phyloP scores from a whole-genome alignment of 1,140 invertebrate genomes.

The Apocrypta bakeri region DNA sequence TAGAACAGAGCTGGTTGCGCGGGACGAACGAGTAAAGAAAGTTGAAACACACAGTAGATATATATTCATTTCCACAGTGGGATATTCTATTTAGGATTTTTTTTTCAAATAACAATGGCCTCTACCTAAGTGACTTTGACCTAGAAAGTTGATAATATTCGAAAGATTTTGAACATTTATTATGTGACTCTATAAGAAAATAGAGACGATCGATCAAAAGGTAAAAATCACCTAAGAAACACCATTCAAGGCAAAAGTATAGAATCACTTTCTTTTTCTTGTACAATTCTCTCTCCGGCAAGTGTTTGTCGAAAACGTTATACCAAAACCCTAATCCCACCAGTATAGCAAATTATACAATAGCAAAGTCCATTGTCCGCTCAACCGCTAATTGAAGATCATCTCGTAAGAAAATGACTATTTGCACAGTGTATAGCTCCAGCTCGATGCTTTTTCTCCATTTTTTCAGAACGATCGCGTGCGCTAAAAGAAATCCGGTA shows the following conservation, averaged over 20 bases:
- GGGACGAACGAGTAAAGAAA: conserved; percentile 18
- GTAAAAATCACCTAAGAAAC: no score
- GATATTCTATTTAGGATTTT: background rate
- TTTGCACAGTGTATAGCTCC: background rate
- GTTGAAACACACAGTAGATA: background rate
- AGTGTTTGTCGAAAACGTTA: background rate
- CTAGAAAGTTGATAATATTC: background rate
- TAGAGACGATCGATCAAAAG: no score
- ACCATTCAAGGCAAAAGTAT: no score
- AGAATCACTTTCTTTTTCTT: no score
- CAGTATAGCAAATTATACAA: conserved; percentile 3
- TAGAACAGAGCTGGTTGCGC: background rate
- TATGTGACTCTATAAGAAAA: no score
- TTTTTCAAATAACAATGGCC: conserved; percentile 2
- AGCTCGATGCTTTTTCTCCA: background rate
- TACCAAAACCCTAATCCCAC: no score
- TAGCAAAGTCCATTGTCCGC: background rate
- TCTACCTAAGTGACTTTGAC: background rate
- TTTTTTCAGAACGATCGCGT: background rate
- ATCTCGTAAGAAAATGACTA: background rate
- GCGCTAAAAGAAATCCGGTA: background rate
- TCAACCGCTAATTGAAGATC: background rate
- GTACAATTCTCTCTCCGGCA: no score
- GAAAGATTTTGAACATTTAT: background rate
- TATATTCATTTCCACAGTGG: conserved; percentile 10